Evolutionary conservation across 2,113 vertebrate species (phyloP).

Genomic region (Hystrix cristata): DNA sequence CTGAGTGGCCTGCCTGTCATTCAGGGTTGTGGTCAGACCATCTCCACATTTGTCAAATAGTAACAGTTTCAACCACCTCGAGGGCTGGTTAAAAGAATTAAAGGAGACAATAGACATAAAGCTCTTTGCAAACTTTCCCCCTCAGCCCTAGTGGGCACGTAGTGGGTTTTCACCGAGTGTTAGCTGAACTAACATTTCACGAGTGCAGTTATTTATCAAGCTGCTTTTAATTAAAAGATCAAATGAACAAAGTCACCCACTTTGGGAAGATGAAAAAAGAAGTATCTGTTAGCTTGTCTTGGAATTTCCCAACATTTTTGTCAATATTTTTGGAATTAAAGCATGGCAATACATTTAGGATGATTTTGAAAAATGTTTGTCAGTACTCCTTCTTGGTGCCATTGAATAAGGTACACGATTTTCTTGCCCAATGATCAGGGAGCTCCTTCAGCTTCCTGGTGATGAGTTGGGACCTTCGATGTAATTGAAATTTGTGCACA

Average conservation of each 20-base stretch:
- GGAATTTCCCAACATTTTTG: slow-evolving; percentile 64
- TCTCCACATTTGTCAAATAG: background rate
- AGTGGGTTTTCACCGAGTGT: background rate
- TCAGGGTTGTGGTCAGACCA: background rate
- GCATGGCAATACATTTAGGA: slow-evolving; percentile 45
- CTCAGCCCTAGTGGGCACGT: background rate
- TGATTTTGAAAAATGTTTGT: slow-evolving; percentile 26
- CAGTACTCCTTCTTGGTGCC: slow-evolving; percentile 21
- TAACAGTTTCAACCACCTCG: background rate
- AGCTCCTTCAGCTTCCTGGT: background rate
- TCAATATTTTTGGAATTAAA: slow-evolving; percentile 62
- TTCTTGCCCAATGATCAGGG: background rate
- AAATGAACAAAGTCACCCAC: slow-evolving; percentile 45
- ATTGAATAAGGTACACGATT: background rate
- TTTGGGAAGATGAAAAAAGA: slow-evolving; percentile 48
- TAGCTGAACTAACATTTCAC: slow-evolving; percentile 22
- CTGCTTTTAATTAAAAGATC: slow-evolving; percentile 57
- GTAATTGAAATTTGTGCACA: slow-evolving; percentile 16
- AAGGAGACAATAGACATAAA: background rate
- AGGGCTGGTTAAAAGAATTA: background rate
- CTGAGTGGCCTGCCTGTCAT: background rate
- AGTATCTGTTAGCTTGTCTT: slow-evolving; percentile 44
- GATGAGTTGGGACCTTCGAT: slow-evolving; percentile 4
- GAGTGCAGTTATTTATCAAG: slow-evolving; percentile 30
- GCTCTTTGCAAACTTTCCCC: background rate